Base-by-base conservation (phyloP, 2,888 invertebrate species). In the Tiliacea aurago region DNA sequence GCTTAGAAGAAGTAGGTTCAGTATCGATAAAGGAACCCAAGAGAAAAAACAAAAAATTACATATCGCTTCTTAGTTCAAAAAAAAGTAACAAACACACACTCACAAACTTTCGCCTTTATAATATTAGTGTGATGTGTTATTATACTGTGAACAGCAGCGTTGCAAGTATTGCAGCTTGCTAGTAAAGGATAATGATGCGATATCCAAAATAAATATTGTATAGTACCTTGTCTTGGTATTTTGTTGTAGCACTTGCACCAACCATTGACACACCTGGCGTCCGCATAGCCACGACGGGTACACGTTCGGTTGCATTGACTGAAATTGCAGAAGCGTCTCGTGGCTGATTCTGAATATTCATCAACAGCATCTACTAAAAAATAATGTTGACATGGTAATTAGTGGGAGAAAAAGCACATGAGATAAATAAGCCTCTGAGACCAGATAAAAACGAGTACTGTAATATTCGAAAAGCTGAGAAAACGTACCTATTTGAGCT, bases 261-360 rank as follows among this genome's bases (percentile, higher is more conserved):
- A 45, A 13, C 68, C 71, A n/a, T 69, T 59, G 13, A 58, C 81
- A 10, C 79, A 80, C 33, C 28, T 69, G 1, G 72, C 55, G 13
- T 81, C 80, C 0, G 68, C 76, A 1, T 66, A 66, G 41, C 66
- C 55, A 10, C 37, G 65, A 20, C 28, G 51, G 1, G 70, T n/a
- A 13, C 70, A 70, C n/a, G 43, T 53, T 9, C 0, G 43, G 18
- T 53, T 43, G 43, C 70, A 70, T 18, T 37, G 1, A 43, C 28
- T 33, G n/a, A 43, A 18, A 13, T 33, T 9, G 13, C 69, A 69
- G 33, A 23, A 2, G 18, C 43, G 70, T 70, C 41, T 71, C 33
- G 73, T 18, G 1, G 13, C 23, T 9, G 33, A 3, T 10, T 72
- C 49, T 18, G 58, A 23, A 49, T 47, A 49, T 10, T 72, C n/a